phyloP scores from a whole-genome alignment of 2,113 vertebrate genomes.

The Brachyhypopomus occidentalis region DNA sequence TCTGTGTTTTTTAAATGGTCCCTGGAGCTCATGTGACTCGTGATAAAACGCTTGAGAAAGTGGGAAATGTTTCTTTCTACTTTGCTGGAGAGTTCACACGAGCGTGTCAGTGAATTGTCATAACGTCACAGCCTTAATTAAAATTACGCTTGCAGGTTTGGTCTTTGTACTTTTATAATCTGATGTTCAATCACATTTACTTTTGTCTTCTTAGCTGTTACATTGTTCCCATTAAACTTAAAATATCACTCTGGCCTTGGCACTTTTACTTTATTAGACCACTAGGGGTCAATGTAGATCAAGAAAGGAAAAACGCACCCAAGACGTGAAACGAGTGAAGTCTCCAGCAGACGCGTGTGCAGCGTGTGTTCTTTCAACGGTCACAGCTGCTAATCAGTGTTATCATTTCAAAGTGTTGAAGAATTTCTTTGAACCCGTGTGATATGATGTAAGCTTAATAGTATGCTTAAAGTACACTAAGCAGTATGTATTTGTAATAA shows the following conservation, averaged over 20 bases:
- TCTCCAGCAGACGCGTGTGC: no score
- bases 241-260: constrained; percentile 1
- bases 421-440: background rate
- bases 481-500: background rate
- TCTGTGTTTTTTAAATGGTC: no score
- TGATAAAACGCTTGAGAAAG: constrained; percentile 15
- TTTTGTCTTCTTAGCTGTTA: background rate
- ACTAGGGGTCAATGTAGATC: constrained; percentile 47
- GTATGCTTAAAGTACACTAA: background rate
- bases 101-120: background rate
- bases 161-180: background rate
- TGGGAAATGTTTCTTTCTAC: background rate
- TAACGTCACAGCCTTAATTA: background rate
- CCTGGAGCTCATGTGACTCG: background rate
- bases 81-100: background rate
- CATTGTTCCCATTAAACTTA: background rate
- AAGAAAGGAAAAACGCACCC: constrained; percentile 9
- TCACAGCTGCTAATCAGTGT: constrained; percentile 8
- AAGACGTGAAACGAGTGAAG: background rate
- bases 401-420: background rate
- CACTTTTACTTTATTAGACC: constrained; percentile 29
- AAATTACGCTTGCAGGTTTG: background rate
- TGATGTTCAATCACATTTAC: constrained; percentile 6
- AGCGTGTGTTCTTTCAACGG: background rate
- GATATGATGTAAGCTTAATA: background rate